phyloP scores from a whole-genome alignment of 2,113 vertebrate species.

The Ellobius talpinus region DNA sequence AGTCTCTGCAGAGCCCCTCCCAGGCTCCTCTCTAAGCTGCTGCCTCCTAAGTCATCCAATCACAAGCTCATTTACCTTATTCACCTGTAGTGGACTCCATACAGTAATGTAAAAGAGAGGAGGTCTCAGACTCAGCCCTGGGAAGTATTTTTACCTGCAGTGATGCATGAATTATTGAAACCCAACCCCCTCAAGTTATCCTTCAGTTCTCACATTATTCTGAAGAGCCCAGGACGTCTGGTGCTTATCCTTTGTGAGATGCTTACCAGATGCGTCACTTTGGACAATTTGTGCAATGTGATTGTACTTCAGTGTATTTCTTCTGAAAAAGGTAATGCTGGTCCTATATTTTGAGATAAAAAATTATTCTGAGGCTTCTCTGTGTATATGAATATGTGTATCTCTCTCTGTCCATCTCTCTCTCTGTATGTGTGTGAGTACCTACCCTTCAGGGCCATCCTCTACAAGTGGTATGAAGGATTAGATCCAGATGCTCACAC shows the following conservation, averaged over 20 bases:
- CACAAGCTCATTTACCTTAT: not conserved
- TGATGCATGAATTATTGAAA: not conserved
- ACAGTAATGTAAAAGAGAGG: not conserved
- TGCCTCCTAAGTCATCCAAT: not conserved
- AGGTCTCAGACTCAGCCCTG: not conserved
- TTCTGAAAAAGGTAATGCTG: too few species aligned
- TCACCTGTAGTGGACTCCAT: not conserved
- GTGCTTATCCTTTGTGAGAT: not conserved
- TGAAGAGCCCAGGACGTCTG: not conserved
- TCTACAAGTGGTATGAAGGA: too few species aligned
- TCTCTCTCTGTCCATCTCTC: too few species aligned
- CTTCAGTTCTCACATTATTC: not conserved
- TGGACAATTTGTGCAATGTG: not conserved
- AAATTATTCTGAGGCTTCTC: too few species aligned
- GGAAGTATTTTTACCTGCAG: slow-evolving; percentile 3
- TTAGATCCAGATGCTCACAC: not conserved
- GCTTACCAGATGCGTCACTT: not conserved
- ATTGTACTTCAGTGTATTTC: not conserved
- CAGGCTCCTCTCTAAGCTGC: not conserved
- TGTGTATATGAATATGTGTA: too few species aligned
- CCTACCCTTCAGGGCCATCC: too few species aligned
- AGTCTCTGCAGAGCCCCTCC: not conserved
- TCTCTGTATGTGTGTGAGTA: not conserved
- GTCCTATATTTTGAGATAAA: too few species aligned
- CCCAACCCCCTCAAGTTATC: not conserved